phyloP scores from a whole-genome alignment of 2,113 vertebrate genomes.

The Oryzias javanicus region DNA sequence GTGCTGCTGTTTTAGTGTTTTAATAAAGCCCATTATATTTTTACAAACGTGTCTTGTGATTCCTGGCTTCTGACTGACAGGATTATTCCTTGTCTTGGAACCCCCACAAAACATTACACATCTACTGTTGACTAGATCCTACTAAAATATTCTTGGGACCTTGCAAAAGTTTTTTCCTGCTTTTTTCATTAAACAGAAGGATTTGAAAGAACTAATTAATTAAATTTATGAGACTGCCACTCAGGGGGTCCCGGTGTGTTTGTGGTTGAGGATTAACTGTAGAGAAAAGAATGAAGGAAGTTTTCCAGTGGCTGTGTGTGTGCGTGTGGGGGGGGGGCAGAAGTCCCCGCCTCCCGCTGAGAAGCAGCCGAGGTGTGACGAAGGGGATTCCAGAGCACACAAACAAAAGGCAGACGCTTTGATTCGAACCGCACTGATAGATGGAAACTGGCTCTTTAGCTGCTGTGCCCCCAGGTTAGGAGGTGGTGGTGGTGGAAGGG shows the following conservation, averaged over 20 bases:
- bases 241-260: slow-evolving; percentile 19
- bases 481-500: too few relatives aligned
- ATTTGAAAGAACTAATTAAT: slow-evolving; percentile 12
- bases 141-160: background rate
- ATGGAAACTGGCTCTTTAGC: slow-evolving; percentile 43
- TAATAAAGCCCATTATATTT: too few relatives aligned
- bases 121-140: too few relatives aligned
- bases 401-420: slow-evolving; percentile 75
- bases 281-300: slow-evolving; percentile 35
- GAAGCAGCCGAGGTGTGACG: slow-evolving; percentile 61
- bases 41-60: too few relatives aligned
- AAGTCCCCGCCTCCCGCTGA: slow-evolving; percentile 39
- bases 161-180: background rate
- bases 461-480: slow-evolving; percentile 63
- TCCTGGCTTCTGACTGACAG: too few relatives aligned
- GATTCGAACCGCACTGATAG: slow-evolving; percentile 63
- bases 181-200: slow-evolving; percentile 18
- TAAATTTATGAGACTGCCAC: slow-evolving; percentile 12
- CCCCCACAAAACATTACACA: too few relatives aligned
- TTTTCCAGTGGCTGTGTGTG: slow-evolving; percentile 30
- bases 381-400: slow-evolving; percentile 64
- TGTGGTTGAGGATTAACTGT: slow-evolving; percentile 58
- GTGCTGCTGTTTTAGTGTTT: too few relatives aligned
- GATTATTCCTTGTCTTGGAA: too few relatives aligned
- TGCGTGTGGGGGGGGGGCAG: slow-evolving; percentile 19